Evolutionary conservation across 2,888 invertebrate species (phyloP).

Genomic region (Drosophila kanekoi): DNA sequence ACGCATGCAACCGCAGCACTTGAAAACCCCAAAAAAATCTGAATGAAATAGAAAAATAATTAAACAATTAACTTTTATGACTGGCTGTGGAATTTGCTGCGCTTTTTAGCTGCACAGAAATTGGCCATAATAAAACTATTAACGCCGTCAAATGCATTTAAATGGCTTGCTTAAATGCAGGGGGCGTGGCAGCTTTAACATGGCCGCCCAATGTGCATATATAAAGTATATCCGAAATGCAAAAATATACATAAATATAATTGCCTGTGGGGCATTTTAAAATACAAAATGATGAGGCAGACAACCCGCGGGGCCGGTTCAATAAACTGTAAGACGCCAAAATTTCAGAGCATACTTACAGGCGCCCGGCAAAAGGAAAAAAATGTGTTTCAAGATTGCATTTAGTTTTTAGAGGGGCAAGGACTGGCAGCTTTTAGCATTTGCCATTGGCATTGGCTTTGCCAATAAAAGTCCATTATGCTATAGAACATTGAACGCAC

Average conservation of each 20-base stretch:
- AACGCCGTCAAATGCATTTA: constrained; percentile 73
- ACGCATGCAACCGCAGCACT: constrained; percentile 35
- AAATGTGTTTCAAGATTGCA: constrained; percentile 58
- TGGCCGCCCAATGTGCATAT: background rate
- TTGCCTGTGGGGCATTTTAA: constrained; percentile 48
- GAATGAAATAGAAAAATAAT: constrained; percentile 70
- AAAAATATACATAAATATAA: constrained; percentile 53
- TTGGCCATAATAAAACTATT: constrained; percentile 70
- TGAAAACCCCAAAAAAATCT: constrained; percentile 4
- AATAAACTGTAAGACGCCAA: constrained; percentile 65
- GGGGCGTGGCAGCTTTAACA: constrained; percentile 40
- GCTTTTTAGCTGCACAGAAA: constrained; percentile 29
- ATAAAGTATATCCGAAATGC: constrained; percentile 7
- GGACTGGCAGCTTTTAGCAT: constrained; percentile 27
- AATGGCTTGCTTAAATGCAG: constrained; percentile 64
- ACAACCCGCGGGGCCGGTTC: constrained; percentile 49
- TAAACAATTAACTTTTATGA: constrained; percentile 73
- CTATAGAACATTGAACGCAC: constrained; percentile 70
- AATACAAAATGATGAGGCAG: constrained; percentile 37
- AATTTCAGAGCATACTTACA: constrained; percentile 60
- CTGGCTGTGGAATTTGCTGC: constrained; percentile 32
- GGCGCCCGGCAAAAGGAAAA: constrained; percentile 45
- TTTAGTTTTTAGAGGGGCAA: constrained; percentile 38
- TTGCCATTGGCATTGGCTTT: constrained; percentile 43
- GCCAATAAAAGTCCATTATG: constrained; percentile 76